Conservation (phyloP, 2,888 invertebrate genomes). For the Endomychus coccineus region DNA sequence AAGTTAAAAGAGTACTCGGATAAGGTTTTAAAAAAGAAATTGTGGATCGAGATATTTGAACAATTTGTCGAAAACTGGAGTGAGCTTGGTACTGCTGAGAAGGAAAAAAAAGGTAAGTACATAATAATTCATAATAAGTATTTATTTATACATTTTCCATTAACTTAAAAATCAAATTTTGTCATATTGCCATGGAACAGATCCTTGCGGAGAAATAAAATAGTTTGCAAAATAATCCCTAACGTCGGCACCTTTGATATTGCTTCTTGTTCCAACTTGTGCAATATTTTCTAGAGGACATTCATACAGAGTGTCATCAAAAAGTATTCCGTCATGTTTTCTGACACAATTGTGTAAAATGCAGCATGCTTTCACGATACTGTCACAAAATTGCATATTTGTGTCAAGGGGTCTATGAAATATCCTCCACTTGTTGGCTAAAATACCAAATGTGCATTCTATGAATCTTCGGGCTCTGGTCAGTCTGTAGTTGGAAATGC, state of each 20-base stretch:
- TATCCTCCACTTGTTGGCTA: constrained; percentile 32
- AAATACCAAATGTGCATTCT: constrained; percentile 33
- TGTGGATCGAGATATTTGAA: no score
- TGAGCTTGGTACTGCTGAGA: no score
- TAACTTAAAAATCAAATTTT: constrained; percentile 7
- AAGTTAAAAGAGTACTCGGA: no score
- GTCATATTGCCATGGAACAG: constrained; percentile 7
- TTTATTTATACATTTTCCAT: no score
- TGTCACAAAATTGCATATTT: constrained; percentile 13
- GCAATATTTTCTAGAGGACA: neutral
- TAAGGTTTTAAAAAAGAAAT: no score
- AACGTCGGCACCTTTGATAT: constrained; percentile 1
- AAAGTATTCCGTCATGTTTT: constrained; percentile 10
- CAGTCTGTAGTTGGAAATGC: constrained; percentile 29
- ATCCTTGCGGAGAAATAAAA: constrained; percentile 4
- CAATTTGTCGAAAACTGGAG: no score
- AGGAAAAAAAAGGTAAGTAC: no score
- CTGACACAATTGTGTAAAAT: constrained; percentile 17
- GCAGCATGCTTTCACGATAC: constrained; percentile 10
- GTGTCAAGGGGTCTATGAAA: constrained; percentile 24
- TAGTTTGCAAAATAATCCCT: constrained; percentile 9
- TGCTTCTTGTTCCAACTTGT: constrained; percentile 3
- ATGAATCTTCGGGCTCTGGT: constrained; percentile 27
- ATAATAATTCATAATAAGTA: no score
- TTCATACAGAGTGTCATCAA: constrained; percentile 7